phyloP scores from a whole-genome alignment of 2,113 vertebrate species.

The Gnathonemus echidnorhynchus region DNA sequence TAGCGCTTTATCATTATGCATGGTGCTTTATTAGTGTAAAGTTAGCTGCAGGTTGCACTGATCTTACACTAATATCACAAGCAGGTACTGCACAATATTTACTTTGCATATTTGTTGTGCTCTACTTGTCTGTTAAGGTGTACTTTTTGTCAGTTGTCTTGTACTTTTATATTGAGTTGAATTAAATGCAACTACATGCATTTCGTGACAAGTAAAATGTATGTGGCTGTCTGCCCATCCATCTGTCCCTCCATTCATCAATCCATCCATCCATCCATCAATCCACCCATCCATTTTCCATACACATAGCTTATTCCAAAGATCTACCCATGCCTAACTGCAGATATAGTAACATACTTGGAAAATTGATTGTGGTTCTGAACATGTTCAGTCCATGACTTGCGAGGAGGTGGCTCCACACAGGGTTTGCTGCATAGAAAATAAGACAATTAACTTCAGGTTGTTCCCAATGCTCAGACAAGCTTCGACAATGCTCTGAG shows the following conservation, averaged over 20 bases:
- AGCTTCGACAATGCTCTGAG: conserved; percentile 7
- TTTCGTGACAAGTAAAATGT: neutral
- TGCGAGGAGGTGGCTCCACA: neutral
- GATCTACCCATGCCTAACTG: neutral
- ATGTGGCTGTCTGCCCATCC: neutral
- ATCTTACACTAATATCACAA: neutral
- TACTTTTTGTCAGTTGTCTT: neutral
- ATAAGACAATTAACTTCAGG: conserved; percentile 7
- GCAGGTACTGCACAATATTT: neutral
- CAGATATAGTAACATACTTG: neutral
- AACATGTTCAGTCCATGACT: neutral
- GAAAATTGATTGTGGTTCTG: neutral
- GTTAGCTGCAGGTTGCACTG: neutral
- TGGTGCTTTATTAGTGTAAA: neutral
- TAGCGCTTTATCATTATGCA: neutral
- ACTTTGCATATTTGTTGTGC: neutral
- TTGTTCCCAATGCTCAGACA: conserved; percentile 1
- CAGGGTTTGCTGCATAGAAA: neutral
- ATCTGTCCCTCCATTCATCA: no score
- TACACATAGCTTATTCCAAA: neutral
- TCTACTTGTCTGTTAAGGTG: neutral
- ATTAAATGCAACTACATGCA: neutral
- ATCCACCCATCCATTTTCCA: neutral
- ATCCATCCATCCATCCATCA: neutral
- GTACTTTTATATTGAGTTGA: neutral